Conservation (phyloP, 1,140 invertebrate species). For the Bombyx mori region ASM3026992v2 NC_085129.1:5802501-5803000, state of each 20-base stretch:
- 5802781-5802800: constrained; percentile 18
- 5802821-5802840: too few relatives aligned
- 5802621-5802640: constrained; percentile 11
- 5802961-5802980: too few relatives aligned
- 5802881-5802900: too few relatives aligned
- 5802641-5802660: constrained; percentile 23
- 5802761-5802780: constrained; percentile 30
- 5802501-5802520: too few relatives aligned
- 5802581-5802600: constrained; percentile 2
- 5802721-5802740: constrained; percentile 26
- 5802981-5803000: too few relatives aligned
- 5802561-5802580: constrained; percentile 11
- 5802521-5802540: constrained; percentile 1
- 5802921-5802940: too few relatives aligned
- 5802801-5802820: too few relatives aligned
- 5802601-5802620: constrained; percentile 8
- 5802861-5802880: too few relatives aligned
- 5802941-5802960: too few relatives aligned
- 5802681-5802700: constrained; percentile 45
- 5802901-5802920: too few relatives aligned
- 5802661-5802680: constrained; percentile 35
- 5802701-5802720: constrained; percentile 31
- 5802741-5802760: constrained; percentile 37
- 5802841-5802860: too few relatives aligned
- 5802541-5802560: constrained; percentile 8